Base-by-base conservation (phyloP, 1,140 invertebrate species). In the Carcinoscorpius rotundicauda region DNA sequence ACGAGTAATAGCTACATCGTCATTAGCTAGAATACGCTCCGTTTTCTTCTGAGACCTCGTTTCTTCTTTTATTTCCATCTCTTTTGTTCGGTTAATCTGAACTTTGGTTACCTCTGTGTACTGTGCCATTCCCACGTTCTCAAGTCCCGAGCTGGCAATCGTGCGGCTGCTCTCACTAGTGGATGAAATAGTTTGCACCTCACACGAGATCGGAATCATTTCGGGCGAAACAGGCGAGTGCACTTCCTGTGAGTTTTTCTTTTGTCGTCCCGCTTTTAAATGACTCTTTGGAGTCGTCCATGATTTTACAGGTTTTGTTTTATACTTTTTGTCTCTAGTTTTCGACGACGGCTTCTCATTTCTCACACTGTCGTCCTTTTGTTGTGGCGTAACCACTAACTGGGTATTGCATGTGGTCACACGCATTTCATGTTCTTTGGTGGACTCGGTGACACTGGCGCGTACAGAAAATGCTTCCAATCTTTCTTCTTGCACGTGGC, bases 101-200 rank as follows among this genome's bases (percentile, higher is more conserved):
- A 68, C 65, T 67, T 70, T 70, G 5, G 63, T 70, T 3, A 70
- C 67, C 62, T 70, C 63, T 48, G 63, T 69, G 10, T 64, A 65
- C n/a, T 66, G 52, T 6, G 65, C 65, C 9, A 65, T 50, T 51
- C 51, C 65, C 58, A 65, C 65, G 65, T 69, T 64, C 29, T 29
- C 29, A 29, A 29, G 29, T 29, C 29, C 29, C 29, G 29, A 29
- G 10, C 59, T 69, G 29, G 58, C 29, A 29, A 65, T n/a, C 49
- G 64, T 29, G n/a, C 8, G 53, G 48, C 52, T 67, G 11, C 51
- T 68, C 48, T 49, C 63, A 52, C 51, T 11, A 29, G 3, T 61
- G 4, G 53, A 29, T 29, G 5, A 11, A 10, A 57, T 57, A 29
- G 56, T 11, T 11, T 57, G 56, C 4, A 57, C n/a, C 8, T 57